Evolutionary conservation across 2,797 vertebrate genomes (phyloP), one percentile per base, ranked within the genome.

Genomic region (Stomatorhinus walkeri): DNA sequence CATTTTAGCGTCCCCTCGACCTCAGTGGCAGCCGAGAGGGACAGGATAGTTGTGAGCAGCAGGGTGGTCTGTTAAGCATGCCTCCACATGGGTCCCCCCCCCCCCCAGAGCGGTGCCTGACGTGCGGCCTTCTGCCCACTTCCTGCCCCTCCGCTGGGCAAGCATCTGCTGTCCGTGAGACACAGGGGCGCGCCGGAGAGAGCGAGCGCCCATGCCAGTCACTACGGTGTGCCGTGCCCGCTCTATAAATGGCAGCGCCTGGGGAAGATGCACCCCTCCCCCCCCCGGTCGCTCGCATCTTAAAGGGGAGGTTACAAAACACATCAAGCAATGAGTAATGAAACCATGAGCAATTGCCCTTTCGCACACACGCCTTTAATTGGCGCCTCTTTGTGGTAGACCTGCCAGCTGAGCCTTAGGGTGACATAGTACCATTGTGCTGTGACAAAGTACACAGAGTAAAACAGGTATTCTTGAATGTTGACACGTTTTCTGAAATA

Each of bases 91-190:
- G 76, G 22, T 14, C 10, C 10, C 14, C 32, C 32, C 32, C 32
- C 51, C 54, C 40, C 40, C 72, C 19, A 88, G 88, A 48, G 54
- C n/a, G 24, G 9, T 76, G 56, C 32, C 76, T 56, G 24, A 84
- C 40, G 72, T 49, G 72, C 36, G 7, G 12, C 72, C 49, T 32
- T 43, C 32, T 43, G 16, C 52, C 56, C 40, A 59, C 79, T 84
- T 84, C 79, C 79, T 88, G 52, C 76, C 61, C 84, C n/a, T 32
- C 32, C 36, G 61, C 52, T 64, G 88, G 79, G 64, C 12, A 22
- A 46, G 64, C 88, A 89, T 89, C 88, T 89, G 88, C 88, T 28
- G 36, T 49, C 61, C 16, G 64, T 2, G 87, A 76, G 54, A 51
- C 61, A 8, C 43, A 16, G 49, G n/a, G 36, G 10, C n/a, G n/a